These are phyloP conservation scores for Andrena flavipes DNA, from an alignment of 2,888 invertebrate species.

Conservation along the genomic window DNA sequence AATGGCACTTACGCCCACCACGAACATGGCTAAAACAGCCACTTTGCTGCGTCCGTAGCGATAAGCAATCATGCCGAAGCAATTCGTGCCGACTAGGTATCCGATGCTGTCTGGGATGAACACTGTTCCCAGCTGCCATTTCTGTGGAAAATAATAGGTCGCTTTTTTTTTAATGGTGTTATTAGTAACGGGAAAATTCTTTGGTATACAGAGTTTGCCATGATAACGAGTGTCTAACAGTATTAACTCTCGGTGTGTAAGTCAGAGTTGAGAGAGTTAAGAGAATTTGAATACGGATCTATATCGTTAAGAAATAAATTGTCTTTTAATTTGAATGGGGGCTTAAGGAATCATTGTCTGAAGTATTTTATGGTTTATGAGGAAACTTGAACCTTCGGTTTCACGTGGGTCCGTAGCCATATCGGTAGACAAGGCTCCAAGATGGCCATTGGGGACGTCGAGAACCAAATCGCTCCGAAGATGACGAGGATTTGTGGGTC, in stretches of 20 bases:
- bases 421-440: constrained; percentile 93
- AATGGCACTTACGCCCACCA: constrained; percentile 88
- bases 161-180: too few relatives aligned
- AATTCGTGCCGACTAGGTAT: constrained; percentile 93
- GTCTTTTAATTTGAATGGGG: neutral
- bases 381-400: constrained; percentile 86
- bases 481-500: constrained; percentile 88
- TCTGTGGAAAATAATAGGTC: constrained; percentile 79
- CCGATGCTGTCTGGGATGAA: constrained; percentile 95
- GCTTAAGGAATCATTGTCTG: neutral
- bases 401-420: constrained; percentile 90
- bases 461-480: constrained; percentile 90
- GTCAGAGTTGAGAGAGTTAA: too few relatives aligned
- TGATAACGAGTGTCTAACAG: too few relatives aligned
- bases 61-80: constrained; percentile 89
- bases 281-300: too few relatives aligned
- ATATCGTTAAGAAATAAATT: too few relatives aligned
- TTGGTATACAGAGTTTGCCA: too few relatives aligned
- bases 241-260: too few relatives aligned
- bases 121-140: constrained; percentile 92
- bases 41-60: constrained; percentile 88
- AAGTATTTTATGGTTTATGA: neutral
- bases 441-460: constrained; percentile 93
- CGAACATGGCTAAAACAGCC: constrained; percentile 87
- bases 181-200: too few relatives aligned